A percentile compares a stretch with the other conserved stretches of the same genome.
These are phyloP conservation scores for Cryptoleucopteryx plumbea DNA, from an alignment of 2,113 vertebrate genomes.

Conservation along the genomic window DNA sequence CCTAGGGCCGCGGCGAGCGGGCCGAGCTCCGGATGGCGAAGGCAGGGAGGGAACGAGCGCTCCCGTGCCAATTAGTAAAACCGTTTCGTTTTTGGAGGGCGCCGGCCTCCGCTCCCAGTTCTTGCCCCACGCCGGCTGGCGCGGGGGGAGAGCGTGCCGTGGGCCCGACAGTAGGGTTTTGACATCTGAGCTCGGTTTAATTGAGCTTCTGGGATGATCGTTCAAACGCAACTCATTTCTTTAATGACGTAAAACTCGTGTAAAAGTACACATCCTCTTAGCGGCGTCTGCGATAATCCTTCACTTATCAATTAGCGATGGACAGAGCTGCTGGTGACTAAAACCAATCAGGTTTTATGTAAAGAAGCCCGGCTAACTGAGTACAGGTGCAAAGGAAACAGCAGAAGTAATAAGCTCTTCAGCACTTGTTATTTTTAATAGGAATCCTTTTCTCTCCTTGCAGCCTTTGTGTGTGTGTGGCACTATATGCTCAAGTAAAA, in stretches of 20 bases:
- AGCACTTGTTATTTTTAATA: slow-evolving; percentile 23
- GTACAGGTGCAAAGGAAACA: not conserved
- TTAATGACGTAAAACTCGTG: not conserved
- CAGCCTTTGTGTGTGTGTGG: not conserved
- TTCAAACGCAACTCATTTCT: not conserved
- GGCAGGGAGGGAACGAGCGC: not conserved
- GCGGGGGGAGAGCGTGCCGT: not conserved
- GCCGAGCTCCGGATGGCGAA: rapidly evolving
- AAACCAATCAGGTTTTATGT: not conserved
- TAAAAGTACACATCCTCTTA: not conserved
- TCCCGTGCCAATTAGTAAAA: not conserved
- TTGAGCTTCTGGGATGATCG: not conserved
- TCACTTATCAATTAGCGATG: not conserved
- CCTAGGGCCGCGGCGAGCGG: rapidly evolving
- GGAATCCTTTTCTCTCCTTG: slow-evolving; percentile 8
- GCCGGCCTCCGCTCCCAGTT: not conserved
- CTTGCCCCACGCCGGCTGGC: not conserved
- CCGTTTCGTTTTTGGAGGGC: not conserved
- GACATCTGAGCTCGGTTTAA: not conserved
- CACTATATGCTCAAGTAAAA: not conserved
- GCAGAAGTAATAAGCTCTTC: slow-evolving; percentile 17
- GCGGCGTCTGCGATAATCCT: not conserved
- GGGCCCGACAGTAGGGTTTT: not conserved
- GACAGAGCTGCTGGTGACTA: not conserved
- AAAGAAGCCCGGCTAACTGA: not conserved